Conservation (phyloP, 2,888 invertebrate species). For the Mamestra brassicae region DNA sequence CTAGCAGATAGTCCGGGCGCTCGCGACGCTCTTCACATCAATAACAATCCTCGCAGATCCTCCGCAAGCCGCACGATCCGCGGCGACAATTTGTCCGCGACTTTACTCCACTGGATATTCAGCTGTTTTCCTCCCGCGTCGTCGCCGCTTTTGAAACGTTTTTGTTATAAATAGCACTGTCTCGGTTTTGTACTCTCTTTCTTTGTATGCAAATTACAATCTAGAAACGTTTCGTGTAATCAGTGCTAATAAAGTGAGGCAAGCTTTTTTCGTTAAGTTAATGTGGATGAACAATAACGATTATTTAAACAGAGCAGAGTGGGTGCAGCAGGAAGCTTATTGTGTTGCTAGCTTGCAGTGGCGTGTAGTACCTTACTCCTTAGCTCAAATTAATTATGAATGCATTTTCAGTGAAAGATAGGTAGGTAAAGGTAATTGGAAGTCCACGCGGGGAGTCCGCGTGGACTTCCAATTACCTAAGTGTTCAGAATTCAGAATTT, state of each 20-base stretch:
- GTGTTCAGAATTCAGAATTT: neutral
- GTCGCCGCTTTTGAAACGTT: slow-evolving; percentile 70
- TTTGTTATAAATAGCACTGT: slow-evolving; percentile 70
- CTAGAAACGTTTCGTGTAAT: slow-evolving; percentile 67
- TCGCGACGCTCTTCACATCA: slow-evolving; percentile 77
- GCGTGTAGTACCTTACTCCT: neutral
- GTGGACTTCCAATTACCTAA: neutral
- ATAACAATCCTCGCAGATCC: slow-evolving; percentile 86
- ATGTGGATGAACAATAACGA: slow-evolving; percentile 68
- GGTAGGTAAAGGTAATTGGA: too few relatives aligned
- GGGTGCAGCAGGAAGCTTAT: slow-evolving; percentile 60
- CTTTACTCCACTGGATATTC: slow-evolving; percentile 79
- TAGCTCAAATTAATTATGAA: slow-evolving; percentile 1
- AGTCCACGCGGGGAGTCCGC: too few relatives aligned
- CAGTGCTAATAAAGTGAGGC: slow-evolving; percentile 63
- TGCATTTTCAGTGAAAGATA: neutral
- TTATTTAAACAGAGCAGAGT: slow-evolving; percentile 55
- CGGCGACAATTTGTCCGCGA: slow-evolving; percentile 83
- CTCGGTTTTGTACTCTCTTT: slow-evolving; percentile 68
- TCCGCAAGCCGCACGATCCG: slow-evolving; percentile 79
- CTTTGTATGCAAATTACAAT: slow-evolving; percentile 68
- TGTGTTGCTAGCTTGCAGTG: slow-evolving; percentile 38
- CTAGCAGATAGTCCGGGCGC: slow-evolving; percentile 78
- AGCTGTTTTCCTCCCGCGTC: slow-evolving; percentile 67
- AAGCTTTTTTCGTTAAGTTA: slow-evolving; percentile 66